Conservation (phyloP, 2,888 invertebrate species). For the Cephus pygmeus region DNA sequence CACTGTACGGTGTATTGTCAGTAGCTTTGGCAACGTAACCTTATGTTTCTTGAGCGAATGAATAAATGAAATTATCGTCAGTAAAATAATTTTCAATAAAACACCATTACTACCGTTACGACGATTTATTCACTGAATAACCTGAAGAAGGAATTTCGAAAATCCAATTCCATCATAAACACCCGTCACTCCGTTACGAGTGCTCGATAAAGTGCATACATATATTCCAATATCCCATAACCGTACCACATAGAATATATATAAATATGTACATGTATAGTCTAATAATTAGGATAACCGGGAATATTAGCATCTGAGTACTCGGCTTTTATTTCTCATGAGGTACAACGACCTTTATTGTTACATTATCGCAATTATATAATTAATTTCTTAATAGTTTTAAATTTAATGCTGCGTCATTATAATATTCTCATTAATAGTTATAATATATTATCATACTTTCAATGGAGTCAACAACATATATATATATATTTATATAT, state of each 20-base stretch:
- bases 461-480: slow-evolving; percentile 66
- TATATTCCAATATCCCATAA: not conserved
- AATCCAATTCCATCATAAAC: not conserved
- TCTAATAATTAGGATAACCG: not conserved
- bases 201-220: not conserved
- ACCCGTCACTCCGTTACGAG: not conserved
- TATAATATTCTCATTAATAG: slow-evolving; percentile 48
- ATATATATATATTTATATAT: slow-evolving; percentile 59
- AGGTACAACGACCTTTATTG: slow-evolving; percentile 60
- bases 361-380: slow-evolving; percentile 61
- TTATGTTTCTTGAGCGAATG: not conserved
- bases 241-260: not conserved
- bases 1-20: not conserved
- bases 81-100: not conserved
- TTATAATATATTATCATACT: slow-evolving; percentile 61
- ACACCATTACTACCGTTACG: not conserved
- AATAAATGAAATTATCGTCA: not conserved
- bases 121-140: not conserved
- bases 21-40: too few relatives aligned
- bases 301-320: slow-evolving; percentile 25
- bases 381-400: slow-evolving; percentile 51
- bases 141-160: not conserved
- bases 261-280: not conserved
- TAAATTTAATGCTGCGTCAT: slow-evolving; percentile 48
- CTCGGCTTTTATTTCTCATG: slow-evolving; percentile 56